phyloP scores from a whole-genome alignment of 64 coral and sea anemone genomes.

The Astreopora myriophthalma region DNA sequence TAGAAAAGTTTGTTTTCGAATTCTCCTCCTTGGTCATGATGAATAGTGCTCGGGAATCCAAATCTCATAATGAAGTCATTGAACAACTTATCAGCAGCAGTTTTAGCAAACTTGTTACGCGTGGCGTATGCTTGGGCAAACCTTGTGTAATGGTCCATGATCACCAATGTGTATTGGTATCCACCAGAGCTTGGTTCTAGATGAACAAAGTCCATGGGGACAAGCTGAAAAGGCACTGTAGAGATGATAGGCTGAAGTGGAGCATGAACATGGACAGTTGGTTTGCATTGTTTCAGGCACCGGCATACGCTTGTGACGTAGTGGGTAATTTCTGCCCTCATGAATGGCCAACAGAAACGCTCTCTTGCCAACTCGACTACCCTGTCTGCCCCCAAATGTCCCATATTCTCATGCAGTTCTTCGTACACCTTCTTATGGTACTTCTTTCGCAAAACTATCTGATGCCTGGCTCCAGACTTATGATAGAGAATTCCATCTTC shows the following conservation, averaged over 20 bases:
- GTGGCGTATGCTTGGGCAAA: slow-evolving; percentile 30
- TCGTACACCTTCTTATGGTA: slow-evolving; percentile 4
- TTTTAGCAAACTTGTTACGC: not conserved
- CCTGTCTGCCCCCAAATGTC: slow-evolving; percentile 14
- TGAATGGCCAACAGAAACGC: slow-evolving; percentile 43
- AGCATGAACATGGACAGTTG: not conserved
- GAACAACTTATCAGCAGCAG: slow-evolving; percentile 1
- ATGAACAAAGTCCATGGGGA: slow-evolving; percentile 9
- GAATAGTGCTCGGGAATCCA: slow-evolving; percentile 8
- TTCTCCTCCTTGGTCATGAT: not conserved
- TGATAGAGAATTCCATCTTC: slow-evolving; percentile 2
- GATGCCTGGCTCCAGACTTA: not conserved
- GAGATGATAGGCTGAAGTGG: not conserved
- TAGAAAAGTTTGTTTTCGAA: slow-evolving; percentile 21
- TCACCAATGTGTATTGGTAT: not conserved
- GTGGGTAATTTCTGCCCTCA: slow-evolving; percentile 22
- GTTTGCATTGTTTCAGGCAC: slow-evolving; percentile 15
- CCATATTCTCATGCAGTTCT: slow-evolving; percentile 44
- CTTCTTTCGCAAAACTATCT: not conserved
- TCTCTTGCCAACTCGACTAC: slow-evolving; percentile 11
- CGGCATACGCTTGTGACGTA: slow-evolving; percentile 6
- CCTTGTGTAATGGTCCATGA: slow-evolving; percentile 7
- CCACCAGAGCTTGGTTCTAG: not conserved
- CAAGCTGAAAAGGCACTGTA: slow-evolving; percentile 14
- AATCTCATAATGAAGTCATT: slow-evolving; percentile 25